A percentile compares a stretch with the other conserved stretches of the same genome.
phyloP scores from a whole-genome alignment of 2,797 vertebrate species.

The Heteromormyrus szaboi region DNA sequence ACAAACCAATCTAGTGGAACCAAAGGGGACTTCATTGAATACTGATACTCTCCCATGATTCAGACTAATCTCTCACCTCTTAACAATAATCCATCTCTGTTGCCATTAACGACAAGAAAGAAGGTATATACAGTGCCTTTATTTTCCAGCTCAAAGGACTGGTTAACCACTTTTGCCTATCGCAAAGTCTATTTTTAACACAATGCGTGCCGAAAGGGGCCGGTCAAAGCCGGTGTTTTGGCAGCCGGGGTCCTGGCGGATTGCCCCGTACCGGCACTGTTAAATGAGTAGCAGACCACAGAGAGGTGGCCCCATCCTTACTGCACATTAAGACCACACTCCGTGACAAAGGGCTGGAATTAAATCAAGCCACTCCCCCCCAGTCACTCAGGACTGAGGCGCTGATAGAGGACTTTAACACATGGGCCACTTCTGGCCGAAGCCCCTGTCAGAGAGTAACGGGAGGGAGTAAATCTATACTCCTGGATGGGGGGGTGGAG shows the following conservation, averaged over 20 bases:
- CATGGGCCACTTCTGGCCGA: not conserved
- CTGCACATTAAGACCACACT: slow-evolving; percentile 7
- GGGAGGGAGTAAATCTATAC: not conserved
- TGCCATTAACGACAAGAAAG: not conserved
- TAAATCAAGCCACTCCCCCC: not conserved
- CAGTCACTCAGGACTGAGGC: not conserved
- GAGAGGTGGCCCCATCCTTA: not conserved
- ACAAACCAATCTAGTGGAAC: not conserved
- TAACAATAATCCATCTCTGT: not conserved
- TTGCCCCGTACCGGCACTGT: not conserved
- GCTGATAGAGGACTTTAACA: slow-evolving; percentile 1
- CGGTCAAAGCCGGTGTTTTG: not conserved
- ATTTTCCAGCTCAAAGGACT: not conserved
- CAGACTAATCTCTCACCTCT: not conserved
- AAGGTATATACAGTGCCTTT: not conserved
- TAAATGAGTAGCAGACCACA: not conserved
- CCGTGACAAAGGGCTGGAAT: not conserved
- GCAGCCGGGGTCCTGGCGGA: not conserved
- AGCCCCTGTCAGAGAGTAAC: not conserved
- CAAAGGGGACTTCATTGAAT: slow-evolving; percentile 4
- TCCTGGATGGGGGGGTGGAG: not conserved
- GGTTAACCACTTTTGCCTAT: not conserved
- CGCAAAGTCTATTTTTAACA: slow-evolving; percentile 12
- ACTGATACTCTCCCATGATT: slow-evolving; percentile 7
- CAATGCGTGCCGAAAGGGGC: not conserved